Evolutionary conservation across 1,140 invertebrate genomes (phyloP).

Genomic region (Orius laevigatus): DNA sequence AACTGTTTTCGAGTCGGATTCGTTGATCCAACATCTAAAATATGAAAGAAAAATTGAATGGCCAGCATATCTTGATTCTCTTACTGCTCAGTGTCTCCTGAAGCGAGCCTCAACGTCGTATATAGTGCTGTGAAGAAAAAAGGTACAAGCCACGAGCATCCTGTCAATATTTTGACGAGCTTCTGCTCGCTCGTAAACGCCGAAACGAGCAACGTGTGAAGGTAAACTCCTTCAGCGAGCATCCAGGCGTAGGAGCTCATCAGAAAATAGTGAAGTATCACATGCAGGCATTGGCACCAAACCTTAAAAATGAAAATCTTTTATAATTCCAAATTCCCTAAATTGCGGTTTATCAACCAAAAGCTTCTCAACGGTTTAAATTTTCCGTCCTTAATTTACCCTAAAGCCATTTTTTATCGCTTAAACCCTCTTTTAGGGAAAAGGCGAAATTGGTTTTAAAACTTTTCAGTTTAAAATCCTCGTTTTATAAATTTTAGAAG

Average conservation of each 20-base stretch:
- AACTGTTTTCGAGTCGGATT: slow-evolving; percentile 46
- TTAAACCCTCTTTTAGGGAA: too few species aligned
- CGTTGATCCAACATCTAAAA: slow-evolving; percentile 70
- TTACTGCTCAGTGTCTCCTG: slow-evolving; percentile 43
- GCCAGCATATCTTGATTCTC: slow-evolving; percentile 19
- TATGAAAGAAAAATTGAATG: slow-evolving; percentile 21
- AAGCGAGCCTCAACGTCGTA: slow-evolving; percentile 36
- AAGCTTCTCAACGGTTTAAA: too few species aligned
- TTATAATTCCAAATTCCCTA: too few species aligned
- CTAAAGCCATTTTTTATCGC: too few species aligned
- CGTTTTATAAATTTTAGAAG: too few species aligned
- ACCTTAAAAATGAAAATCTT: slow-evolving; percentile 32
- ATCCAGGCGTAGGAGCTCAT: slow-evolving; percentile 92
- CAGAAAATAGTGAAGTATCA: slow-evolving; percentile 73
- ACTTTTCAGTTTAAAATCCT: too few species aligned
- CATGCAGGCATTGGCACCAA: slow-evolving; percentile 67
- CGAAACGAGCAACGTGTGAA: slow-evolving; percentile 80
- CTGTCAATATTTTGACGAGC: slow-evolving; percentile 64
- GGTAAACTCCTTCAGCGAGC: slow-evolving; percentile 82
- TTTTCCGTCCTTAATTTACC: too few species aligned
- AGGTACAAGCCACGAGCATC: slow-evolving; percentile 71
- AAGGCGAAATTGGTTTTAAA: too few species aligned
- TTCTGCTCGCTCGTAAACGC: slow-evolving; percentile 78
- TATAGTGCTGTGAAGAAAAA: slow-evolving; percentile 51
- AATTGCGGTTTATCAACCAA: too few species aligned